phyloP scores from a whole-genome alignment of 53 echinoderm and acorn worm species.

The Mesocentrotus franciscanus region DNA sequence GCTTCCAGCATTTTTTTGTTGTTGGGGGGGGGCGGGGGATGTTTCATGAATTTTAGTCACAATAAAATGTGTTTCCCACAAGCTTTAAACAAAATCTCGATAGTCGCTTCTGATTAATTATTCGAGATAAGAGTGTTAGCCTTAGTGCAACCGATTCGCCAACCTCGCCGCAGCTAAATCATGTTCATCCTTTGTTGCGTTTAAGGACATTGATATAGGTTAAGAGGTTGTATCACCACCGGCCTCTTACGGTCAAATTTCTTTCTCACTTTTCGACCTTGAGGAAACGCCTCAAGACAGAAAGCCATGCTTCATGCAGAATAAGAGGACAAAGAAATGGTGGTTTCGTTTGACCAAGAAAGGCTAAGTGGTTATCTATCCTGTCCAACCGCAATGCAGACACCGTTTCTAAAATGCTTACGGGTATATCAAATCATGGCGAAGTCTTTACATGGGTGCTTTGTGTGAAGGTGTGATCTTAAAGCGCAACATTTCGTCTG shows the following conservation, averaged over 20 bases:
- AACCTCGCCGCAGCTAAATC: neutral
- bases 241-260: neutral
- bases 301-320: neutral
- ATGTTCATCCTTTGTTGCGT: neutral
- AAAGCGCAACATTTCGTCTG: too few species aligned
- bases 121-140: too few species aligned
- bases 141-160: neutral
- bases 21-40: too few species aligned
- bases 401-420: too few species aligned
- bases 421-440: too few species aligned
- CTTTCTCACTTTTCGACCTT: constrained; percentile 9
- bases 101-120: too few species aligned
- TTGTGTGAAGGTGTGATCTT: too few species aligned
- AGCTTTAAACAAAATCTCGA: too few species aligned
- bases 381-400: neutral
- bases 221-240: neutral
- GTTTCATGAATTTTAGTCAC: too few species aligned
- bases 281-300: neutral
- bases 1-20: too few species aligned
- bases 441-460: too few species aligned
- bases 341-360: neutral
- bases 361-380: neutral
- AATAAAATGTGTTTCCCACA: too few species aligned
- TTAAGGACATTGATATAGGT: neutral
- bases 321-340: neutral